Conservation (phyloP, 2,888 invertebrate species). For the Cantharis flavilabris region DNA sequence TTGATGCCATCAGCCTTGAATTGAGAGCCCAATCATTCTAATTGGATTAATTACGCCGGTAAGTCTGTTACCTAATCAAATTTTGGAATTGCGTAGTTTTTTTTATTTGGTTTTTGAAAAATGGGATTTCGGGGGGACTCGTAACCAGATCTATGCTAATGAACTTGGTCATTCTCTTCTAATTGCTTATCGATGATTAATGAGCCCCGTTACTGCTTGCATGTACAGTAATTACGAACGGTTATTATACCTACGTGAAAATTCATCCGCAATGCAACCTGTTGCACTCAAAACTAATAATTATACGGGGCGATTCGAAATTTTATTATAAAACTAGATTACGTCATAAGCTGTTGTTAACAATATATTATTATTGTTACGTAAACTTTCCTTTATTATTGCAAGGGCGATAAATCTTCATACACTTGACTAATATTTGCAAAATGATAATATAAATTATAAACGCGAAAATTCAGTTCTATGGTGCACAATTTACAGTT, state of each 20-base stretch:
- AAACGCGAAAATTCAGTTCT: not conserved
- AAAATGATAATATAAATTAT: not conserved
- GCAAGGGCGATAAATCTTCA: not conserved
- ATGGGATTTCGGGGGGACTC: not conserved
- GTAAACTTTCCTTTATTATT: not conserved
- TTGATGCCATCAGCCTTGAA: not conserved
- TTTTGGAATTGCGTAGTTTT: not conserved
- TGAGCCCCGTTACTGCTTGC: not conserved
- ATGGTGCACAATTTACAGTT: not conserved
- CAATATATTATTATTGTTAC: not conserved
- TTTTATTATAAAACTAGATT: too few species aligned
- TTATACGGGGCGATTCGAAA: not conserved
- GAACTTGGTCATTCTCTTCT: not conserved
- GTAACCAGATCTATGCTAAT: not conserved
- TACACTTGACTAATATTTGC: not conserved
- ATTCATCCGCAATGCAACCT: not conserved
- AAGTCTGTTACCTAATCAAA: not conserved
- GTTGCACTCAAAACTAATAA: not conserved
- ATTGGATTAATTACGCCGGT: constrained; percentile 2
- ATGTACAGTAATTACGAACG: not conserved
- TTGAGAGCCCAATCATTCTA: not conserved
- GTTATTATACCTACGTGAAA: not conserved
- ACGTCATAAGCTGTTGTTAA: not conserved
- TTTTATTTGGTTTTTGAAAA: not conserved
- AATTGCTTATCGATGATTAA: not conserved